These are phyloP conservation scores for Vicugna pacos DNA, from an alignment of 2,113 vertebrate genomes.

Conservation along the genomic window DNA sequence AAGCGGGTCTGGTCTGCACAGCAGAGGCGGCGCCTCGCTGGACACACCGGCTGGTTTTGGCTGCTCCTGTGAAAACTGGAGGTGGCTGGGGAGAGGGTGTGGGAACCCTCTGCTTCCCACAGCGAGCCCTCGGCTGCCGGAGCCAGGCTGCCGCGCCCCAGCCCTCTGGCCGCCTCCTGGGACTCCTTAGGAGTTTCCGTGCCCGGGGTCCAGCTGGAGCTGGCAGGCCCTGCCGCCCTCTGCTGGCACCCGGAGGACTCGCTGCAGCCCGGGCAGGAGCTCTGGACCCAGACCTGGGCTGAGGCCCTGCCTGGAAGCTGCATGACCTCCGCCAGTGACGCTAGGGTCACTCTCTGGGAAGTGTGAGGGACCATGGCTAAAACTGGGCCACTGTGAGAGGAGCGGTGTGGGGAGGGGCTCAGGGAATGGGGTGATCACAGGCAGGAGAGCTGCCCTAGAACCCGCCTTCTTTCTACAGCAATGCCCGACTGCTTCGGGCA, in stretches of 20 bases:
- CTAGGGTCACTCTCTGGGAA: background rate
- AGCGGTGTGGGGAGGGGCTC: background rate
- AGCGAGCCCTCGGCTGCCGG: background rate
- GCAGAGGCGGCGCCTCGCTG: background rate
- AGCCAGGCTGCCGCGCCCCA: background rate
- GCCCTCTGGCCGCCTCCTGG: background rate
- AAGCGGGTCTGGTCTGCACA: background rate
- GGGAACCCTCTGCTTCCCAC: background rate
- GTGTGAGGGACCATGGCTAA: background rate
- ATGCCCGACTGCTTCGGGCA: too few species aligned
- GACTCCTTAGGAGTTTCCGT: background rate
- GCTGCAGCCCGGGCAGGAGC: fast-evolving
- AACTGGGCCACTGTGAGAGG: background rate
- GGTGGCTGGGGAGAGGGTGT: background rate
- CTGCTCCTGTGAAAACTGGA: too few species aligned
- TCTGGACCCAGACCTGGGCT: too few species aligned
- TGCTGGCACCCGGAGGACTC: background rate
- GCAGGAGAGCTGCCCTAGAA: too few species aligned
- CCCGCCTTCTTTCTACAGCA: background rate
- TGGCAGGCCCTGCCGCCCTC: background rate
- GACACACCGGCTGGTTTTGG: background rate
- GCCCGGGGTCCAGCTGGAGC: background rate
- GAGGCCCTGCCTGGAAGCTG: too few species aligned
- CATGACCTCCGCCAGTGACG: too few species aligned
- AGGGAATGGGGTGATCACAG: background rate